Base-by-base conservation (phyloP, 2,113 vertebrate genomes). In the Heterochromis multidens region DNA sequence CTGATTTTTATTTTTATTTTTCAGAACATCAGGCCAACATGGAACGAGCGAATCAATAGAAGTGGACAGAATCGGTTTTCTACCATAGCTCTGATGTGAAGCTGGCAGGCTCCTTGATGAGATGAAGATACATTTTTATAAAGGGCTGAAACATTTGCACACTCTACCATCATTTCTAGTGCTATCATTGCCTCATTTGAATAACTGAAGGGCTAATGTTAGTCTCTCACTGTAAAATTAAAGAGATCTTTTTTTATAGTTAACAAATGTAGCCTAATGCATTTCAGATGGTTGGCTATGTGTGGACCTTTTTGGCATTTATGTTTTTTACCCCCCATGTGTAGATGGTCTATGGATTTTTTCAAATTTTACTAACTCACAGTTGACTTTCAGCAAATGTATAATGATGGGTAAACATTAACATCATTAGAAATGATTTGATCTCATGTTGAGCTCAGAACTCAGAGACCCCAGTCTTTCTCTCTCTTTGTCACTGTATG, bases 171-270 rank as follows among this genome's bases (percentile, higher is more conserved):
- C 37, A 40, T 54, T 81, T 72, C 29, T 74, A 52, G 46, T 74
- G 46, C 43, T 10, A 54, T 81, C 80, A 57, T 63, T 35, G 85
- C 58, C 72, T 83, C 31, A 74, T 87, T 90, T 81, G 9, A 89
- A 82, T 92, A 91, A 84, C 92, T 61, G 82, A 90, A 84, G 82
- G 65, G 52, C 77, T 43, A 25, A 72, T 25, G 52, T 90, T 81
- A 77, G 82, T 63, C 61, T 89, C 52, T 70, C 29, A 16, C 80
- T 85, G 63, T 80, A 56, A 70, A 74, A 87, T 87, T 25, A 83
- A 82, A 79, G 72, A 83, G 54, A 62, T 79, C 25, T 91, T 29
- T 56, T 37, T 56, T 74, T 52, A 52, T 31, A 27, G 43, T 74
- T 43, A 74, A 74, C 6, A 52, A 74, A 52, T 74, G 67, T 52